Evolutionary conservation across 2,797 vertebrate species (phyloP).

Genomic region (Simalia tracyae): DNA sequence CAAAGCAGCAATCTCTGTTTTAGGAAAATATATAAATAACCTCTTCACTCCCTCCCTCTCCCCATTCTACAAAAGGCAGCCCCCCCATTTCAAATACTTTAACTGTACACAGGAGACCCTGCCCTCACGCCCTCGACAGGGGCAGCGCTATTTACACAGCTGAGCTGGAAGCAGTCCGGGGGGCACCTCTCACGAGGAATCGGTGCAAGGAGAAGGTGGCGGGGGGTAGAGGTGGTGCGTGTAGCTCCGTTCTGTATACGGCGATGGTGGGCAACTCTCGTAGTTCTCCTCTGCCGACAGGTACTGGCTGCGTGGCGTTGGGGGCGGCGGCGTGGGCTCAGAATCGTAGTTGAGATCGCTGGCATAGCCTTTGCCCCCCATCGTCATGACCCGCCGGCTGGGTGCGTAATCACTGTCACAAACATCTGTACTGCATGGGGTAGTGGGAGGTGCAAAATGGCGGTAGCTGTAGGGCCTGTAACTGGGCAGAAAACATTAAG

Average conservation of each 20-base stretch:
- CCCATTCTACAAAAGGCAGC: constrained; percentile 80
- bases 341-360: constrained; percentile 98
- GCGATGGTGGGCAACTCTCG: constrained; percentile 96
- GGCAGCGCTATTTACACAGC: constrained; percentile 84
- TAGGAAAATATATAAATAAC: constrained; percentile 99
- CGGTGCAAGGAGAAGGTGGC: constrained; percentile 93
- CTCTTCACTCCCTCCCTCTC: constrained; percentile 72
- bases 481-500: constrained; percentile 59
- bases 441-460: constrained; percentile 95
- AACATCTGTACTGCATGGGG: constrained; percentile 95
- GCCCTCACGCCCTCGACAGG: constrained; percentile 76
- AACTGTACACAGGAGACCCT: constrained; percentile 73
- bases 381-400: constrained; percentile 77
- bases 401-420: constrained; percentile 97
- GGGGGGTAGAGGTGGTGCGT: constrained; percentile 97
- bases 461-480: constrained; percentile 94
- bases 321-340: constrained; percentile 93
- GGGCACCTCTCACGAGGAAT: constrained; percentile 89
- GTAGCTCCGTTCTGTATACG: constrained; percentile 94
- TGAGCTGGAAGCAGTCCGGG: constrained; percentile 62
- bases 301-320: constrained; percentile 95
- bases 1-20: constrained; percentile 87
- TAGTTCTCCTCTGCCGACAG: constrained; percentile 97
- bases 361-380: constrained; percentile 85
- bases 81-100: constrained; percentile 68